These are phyloP conservation scores for Echinops telfairi DNA, from an alignment of 2,113 vertebrate species.

Conservation along the genomic window DNA sequence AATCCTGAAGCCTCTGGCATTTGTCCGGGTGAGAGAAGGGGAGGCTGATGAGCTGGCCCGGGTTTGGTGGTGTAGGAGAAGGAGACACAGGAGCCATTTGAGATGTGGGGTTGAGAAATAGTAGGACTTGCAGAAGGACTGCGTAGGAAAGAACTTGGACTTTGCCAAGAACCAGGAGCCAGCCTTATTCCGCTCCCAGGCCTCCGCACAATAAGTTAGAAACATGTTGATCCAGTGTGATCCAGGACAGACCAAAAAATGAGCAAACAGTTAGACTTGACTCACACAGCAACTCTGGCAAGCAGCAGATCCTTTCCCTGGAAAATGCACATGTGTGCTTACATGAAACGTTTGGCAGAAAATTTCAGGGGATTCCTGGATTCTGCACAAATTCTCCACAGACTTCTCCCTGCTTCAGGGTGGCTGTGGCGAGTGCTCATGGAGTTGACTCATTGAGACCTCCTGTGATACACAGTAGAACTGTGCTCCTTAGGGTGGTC, in stretches of 20 bases:
- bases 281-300: neutral
- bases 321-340: neutral
- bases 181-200: neutral
- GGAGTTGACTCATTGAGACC: neutral
- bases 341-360: neutral
- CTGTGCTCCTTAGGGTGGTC: neutral
- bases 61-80: neutral
- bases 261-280: neutral
- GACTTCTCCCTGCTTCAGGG: rapidly evolving
- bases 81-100: neutral
- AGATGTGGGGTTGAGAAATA: neutral
- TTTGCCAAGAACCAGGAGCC: neutral
- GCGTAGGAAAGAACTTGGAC: neutral
- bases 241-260: neutral
- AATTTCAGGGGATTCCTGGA: neutral
- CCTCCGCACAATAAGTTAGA: neutral
- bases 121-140: neutral
- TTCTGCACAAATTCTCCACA: neutral
- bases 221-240: conserved; percentile 14
- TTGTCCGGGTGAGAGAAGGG: neutral
- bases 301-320: neutral
- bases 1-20: no score
- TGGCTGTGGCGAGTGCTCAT: neutral
- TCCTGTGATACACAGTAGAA: neutral
- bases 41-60: neutral